A percentile compares a stretch with the other conserved stretches of the same genome.
phyloP scores from a whole-genome alignment of 2,888 invertebrate species.

The Melanchra persicariae region DNA sequence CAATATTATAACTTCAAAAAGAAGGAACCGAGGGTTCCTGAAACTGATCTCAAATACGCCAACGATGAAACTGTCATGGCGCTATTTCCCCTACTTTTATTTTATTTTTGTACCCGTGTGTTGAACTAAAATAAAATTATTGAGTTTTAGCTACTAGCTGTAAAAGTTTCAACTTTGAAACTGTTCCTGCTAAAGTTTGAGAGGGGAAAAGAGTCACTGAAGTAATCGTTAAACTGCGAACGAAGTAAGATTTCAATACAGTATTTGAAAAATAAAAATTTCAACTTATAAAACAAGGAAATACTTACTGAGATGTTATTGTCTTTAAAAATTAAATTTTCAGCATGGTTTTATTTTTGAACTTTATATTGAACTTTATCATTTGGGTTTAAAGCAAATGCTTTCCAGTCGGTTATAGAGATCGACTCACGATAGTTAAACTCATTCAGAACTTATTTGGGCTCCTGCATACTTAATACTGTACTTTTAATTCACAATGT shows the following conservation, averaged over 20 bases:
- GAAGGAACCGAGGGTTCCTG: background rate
- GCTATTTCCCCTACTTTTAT: constrained; percentile 19
- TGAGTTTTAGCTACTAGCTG: constrained; percentile 30
- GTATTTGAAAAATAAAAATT: background rate
- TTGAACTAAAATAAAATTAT: constrained; percentile 55
- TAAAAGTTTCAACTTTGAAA: constrained; percentile 50
- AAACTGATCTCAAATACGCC: constrained; percentile 11
- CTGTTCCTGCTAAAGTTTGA: constrained; percentile 46
- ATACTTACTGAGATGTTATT: background rate
- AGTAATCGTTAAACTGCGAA: constrained; percentile 45
- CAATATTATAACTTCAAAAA: too few species aligned
- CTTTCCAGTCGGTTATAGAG: too few species aligned
- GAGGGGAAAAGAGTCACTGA: constrained; percentile 38
- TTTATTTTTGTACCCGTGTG: constrained; percentile 13
- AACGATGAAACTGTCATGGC: constrained; percentile 19
- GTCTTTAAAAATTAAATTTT: background rate
- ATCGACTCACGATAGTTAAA: background rate
- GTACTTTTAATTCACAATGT: too few species aligned
- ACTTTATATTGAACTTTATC: too few species aligned
- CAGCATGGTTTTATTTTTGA: too few species aligned
- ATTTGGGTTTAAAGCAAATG: too few species aligned
- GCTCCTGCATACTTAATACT: background rate
- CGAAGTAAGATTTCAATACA: constrained; percentile 33
- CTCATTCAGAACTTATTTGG: background rate
- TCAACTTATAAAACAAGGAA: background rate